These are phyloP conservation scores for Trachelus iudaicus DNA, from an alignment of 2,888 invertebrate species.

Conservation along the genomic window DNA sequence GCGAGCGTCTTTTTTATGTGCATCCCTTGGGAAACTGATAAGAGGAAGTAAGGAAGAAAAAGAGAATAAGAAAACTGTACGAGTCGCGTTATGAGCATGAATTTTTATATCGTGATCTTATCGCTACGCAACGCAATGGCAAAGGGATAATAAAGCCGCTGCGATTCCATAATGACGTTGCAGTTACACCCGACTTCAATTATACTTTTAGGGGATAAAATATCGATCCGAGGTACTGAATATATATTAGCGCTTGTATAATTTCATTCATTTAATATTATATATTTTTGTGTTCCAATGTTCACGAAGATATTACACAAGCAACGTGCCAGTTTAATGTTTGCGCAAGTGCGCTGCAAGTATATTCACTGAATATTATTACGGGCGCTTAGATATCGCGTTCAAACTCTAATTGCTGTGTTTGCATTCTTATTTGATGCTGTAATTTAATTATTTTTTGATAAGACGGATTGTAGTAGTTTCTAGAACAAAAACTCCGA, in stretches of 20 bases:
- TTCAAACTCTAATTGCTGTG: neutral
- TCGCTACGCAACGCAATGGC: constrained; percentile 27
- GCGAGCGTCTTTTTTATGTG: constrained; percentile 53
- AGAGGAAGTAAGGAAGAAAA: constrained; percentile 47
- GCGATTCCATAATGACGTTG: neutral
- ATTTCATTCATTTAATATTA: neutral
- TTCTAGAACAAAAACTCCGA: constrained; percentile 15
- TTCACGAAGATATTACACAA: neutral
- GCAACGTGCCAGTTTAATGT: neutral
- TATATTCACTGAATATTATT: neutral
- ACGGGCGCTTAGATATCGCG: neutral
- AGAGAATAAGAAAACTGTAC: constrained; percentile 38
- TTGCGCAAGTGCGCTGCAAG: neutral
- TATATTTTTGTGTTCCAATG: neutral
- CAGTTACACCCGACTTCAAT: neutral
- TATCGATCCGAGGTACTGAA: neutral
- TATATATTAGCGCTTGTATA: neutral
- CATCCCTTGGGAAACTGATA: constrained; percentile 53
- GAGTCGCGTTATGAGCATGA: constrained; percentile 54
- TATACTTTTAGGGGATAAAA: neutral
- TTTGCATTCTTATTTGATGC: neutral
- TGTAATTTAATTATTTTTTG: neutral
- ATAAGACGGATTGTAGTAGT: neutral
- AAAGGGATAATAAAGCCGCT: neutral
- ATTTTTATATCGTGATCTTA: constrained; percentile 62